Evolutionary conservation across 1,140 invertebrate genomes (phyloP).

Genomic region (Apis dorsata): DNA sequence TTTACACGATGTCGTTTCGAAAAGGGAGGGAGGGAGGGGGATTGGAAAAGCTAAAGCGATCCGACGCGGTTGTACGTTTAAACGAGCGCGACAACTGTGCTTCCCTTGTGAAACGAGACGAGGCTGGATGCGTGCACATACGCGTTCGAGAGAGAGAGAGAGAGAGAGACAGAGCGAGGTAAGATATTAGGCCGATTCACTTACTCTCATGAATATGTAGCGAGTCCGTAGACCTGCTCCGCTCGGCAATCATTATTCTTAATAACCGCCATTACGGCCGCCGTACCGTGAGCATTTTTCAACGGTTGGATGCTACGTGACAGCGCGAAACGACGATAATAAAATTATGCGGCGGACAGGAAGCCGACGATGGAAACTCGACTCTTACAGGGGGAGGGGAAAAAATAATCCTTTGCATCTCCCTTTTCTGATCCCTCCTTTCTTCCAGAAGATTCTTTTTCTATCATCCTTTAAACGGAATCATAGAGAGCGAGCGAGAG

Average conservation of each 20-base stretch:
- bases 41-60: background rate
- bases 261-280: slow-evolving; percentile 60
- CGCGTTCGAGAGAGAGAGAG: background rate
- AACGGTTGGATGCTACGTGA: slow-evolving; percentile 45
- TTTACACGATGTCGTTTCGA: no score
- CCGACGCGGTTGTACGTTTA: background rate
- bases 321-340: slow-evolving; percentile 48
- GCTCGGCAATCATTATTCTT: slow-evolving; percentile 63
- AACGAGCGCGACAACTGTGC: background rate
- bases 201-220: slow-evolving; percentile 65
- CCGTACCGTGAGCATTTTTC: slow-evolving; percentile 49
- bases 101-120: background rate
- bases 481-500: no score
- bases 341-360: slow-evolving; percentile 50
- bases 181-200: slow-evolving; percentile 64
- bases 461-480: no score
- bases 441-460: no score
- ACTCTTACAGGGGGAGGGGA: no score
- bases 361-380: background rate
- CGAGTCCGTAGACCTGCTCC: slow-evolving; percentile 49
- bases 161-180: background rate
- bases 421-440: no score
- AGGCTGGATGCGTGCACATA: background rate
- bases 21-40: no score
- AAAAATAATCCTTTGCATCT: no score